A percentile compares a stretch with the other conserved stretches of the same genome.
Evolutionary conservation across 2,113 vertebrate species (phyloP).

Genomic region (Rhinopomastus cyanomelas): DNA sequence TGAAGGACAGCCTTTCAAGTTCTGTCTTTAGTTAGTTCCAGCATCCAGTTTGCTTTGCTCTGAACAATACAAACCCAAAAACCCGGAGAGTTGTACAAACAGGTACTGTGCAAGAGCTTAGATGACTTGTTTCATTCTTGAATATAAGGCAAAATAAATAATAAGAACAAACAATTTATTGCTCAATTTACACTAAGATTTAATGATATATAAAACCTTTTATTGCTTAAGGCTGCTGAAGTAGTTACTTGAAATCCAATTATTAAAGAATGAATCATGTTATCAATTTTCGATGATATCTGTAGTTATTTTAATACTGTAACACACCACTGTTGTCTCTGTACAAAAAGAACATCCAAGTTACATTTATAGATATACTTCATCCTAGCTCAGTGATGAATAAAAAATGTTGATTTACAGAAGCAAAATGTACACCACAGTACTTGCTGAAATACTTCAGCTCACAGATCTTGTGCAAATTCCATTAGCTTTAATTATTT

Average conservation of each 20-base stretch:
- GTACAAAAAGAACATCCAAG: background rate
- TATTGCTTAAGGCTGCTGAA: slow-evolving; percentile 25
- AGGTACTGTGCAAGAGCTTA: background rate
- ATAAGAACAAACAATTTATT: background rate
- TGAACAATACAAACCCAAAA: background rate
- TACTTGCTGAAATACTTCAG: slow-evolving; percentile 72
- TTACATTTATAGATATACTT: slow-evolving; percentile 62
- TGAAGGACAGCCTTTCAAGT: background rate
- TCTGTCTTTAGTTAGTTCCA: slow-evolving; percentile 2
- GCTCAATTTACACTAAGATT: slow-evolving; percentile 33
- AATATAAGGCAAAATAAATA: slow-evolving; percentile 10
- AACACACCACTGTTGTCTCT: background rate
- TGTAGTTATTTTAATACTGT: background rate
- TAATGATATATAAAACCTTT: slow-evolving; percentile 24
- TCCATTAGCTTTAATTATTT: slow-evolving; percentile 89
- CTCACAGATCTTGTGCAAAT: slow-evolving; percentile 81
- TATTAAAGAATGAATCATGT: slow-evolving; percentile 18
- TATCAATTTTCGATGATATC: background rate
- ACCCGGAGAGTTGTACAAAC: background rate
- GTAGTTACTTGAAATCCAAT: slow-evolving; percentile 31
- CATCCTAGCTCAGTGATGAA: slow-evolving; percentile 68
- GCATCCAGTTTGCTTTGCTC: background rate
- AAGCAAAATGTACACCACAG: slow-evolving; percentile 58
- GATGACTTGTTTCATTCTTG: slow-evolving; percentile 44
- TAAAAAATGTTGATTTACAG: slow-evolving; percentile 75